Conservation (phyloP, 2,113 vertebrate species). For the Bufo bufo region DNA sequence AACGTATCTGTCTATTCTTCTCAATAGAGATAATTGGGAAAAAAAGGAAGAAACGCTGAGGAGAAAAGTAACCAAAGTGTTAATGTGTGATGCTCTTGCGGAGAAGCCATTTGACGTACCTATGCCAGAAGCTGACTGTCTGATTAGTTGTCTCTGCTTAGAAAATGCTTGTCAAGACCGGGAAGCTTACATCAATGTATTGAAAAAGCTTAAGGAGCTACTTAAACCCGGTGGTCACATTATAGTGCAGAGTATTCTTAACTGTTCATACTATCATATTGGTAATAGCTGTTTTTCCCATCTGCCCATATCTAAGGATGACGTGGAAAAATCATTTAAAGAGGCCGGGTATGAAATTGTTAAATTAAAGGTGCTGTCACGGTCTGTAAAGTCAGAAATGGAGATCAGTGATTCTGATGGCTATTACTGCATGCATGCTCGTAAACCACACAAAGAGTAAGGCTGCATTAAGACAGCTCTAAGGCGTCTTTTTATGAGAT, state of each 20-base stretch:
- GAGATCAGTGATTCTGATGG: constrained; percentile 58
- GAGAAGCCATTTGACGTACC: background rate
- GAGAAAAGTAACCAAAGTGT: background rate
- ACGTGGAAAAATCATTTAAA: background rate
- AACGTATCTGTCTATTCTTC: too few species aligned
- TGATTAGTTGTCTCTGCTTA: constrained; percentile 23
- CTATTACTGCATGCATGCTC: constrained; percentile 15
- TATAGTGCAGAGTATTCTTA: background rate
- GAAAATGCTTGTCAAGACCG: background rate
- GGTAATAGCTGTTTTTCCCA: background rate
- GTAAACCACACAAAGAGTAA: background rate
- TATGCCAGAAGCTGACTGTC: constrained; percentile 5
- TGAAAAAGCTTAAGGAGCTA: background rate
- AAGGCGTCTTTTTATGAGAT: too few species aligned
- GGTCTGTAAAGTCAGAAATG: background rate
- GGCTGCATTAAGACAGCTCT: too few species aligned
- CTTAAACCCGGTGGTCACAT: constrained; percentile 22
- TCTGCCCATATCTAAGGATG: background rate
- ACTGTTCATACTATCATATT: background rate
- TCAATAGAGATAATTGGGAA: background rate
- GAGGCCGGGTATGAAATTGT: constrained; percentile 29
- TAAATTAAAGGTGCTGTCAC: background rate
- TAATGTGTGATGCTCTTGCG: constrained; percentile 10
- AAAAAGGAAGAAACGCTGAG: constrained; percentile 19
- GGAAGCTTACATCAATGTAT: background rate